Percentiles rank a stretch among this genome's conserved stretches.
These are phyloP conservation scores for Riparia riparia DNA, from an alignment of 2,113 vertebrate species.

Conservation along the genomic window DNA sequence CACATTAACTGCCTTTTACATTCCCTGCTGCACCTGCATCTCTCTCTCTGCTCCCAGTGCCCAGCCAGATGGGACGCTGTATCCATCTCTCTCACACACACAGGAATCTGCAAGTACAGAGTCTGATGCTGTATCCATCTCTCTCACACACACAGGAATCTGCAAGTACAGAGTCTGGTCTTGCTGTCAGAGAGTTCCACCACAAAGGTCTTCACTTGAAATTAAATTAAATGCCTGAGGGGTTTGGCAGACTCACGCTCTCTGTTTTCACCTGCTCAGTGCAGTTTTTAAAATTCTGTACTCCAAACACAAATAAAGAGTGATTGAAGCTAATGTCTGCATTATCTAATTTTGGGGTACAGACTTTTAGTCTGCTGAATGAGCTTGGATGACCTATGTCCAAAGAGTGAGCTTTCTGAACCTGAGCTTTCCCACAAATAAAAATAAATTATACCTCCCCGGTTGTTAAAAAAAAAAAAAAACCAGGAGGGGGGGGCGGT, in stretches of 20 bases:
- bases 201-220: background rate
- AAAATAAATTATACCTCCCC: background rate
- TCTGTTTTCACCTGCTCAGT: background rate
- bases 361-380: background rate
- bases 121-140: background rate
- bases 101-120: background rate
- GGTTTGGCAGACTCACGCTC: background rate
- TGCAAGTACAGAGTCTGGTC: background rate
- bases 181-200: background rate
- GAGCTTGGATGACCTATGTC: background rate
- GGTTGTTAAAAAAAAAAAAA: background rate
- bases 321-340: background rate
- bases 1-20: background rate
- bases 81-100: background rate
- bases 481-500: no score
- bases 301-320: background rate
- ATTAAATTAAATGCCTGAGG: background rate
- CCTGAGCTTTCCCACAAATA: background rate
- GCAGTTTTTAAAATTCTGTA: background rate
- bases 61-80: background rate
- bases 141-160: background rate
- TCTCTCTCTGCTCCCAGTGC: background rate
- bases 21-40: conserved; percentile 8
- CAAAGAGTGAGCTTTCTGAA: background rate
- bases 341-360: background rate